Percentiles rank a stretch among this genome's conserved stretches.
Evolutionary conservation across 2,113 vertebrate species (phyloP).

Genomic region (Gymnobelideus leadbeateri): DNA sequence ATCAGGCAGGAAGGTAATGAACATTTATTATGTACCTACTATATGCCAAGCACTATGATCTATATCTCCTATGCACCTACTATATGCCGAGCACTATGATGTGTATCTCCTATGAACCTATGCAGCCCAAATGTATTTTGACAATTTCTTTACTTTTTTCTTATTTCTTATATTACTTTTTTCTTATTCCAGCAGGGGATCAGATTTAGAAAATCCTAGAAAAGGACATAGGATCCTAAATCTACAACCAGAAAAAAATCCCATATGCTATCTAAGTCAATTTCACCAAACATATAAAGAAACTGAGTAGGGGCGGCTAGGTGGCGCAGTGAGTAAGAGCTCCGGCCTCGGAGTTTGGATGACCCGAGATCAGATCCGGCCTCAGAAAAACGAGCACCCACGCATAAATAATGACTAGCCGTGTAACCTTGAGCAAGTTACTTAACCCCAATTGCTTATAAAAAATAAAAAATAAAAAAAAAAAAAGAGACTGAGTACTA

Average conservation of each 20-base stretch:
- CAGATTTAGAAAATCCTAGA: not conserved
- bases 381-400: too few relatives aligned
- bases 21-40: not conserved
- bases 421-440: too few relatives aligned
- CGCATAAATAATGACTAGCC: too few relatives aligned
- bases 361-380: too few relatives aligned
- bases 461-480: too few relatives aligned
- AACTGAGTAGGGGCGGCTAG: too few relatives aligned
- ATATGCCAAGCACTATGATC: not conserved
- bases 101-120: not conserved
- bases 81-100: not conserved
- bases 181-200: not conserved
- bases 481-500: not conserved
- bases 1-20: not conserved
- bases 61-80: not conserved
- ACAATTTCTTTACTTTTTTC: not conserved
- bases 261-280: not conserved
- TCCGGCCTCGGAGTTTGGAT: too few relatives aligned
- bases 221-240: not conserved
- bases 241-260: not conserved
- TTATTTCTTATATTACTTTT: too few relatives aligned
- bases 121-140: not conserved
- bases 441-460: too few relatives aligned
- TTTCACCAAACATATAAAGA: not conserved
- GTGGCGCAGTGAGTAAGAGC: too few relatives aligned